These are phyloP conservation scores for Neodiprion lecontei DNA, from an alignment of 1,140 invertebrate species.

Conservation along the genomic window DNA sequence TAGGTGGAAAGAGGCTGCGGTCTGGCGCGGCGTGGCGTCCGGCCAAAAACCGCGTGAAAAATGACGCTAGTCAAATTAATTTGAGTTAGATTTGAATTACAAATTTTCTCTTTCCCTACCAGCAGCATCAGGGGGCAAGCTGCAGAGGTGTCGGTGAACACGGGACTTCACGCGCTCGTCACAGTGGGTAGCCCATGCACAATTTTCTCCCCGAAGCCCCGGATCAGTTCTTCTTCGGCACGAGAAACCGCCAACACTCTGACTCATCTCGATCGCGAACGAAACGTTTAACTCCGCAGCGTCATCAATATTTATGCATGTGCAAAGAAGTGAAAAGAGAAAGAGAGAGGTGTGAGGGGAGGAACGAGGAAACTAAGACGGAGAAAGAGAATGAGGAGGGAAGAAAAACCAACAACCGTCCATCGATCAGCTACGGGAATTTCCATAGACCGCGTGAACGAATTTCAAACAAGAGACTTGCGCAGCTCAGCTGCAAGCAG, in stretches of 20 bases:
- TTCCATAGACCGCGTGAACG: too few species aligned
- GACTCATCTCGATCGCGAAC: neutral
- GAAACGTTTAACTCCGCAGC: neutral
- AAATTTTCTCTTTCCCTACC: slow-evolving; percentile 28
- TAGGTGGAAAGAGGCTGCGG: slow-evolving; percentile 29
- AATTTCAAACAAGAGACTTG: too few species aligned
- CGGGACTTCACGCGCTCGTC: slow-evolving; percentile 29
- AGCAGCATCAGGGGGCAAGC: neutral
- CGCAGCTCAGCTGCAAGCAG: too few species aligned
- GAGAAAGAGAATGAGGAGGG: neutral
- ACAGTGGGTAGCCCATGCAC: slow-evolving; percentile 26
- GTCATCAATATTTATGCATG: neutral
- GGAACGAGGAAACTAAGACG: neutral
- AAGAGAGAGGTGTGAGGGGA: neutral
- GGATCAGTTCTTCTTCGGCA: neutral
- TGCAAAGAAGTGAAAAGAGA: neutral
- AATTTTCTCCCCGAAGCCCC: neutral
- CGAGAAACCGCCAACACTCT: neutral
- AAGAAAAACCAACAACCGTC: neutral
- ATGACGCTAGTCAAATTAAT: slow-evolving; percentile 52
- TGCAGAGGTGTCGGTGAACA: slow-evolving; percentile 31
- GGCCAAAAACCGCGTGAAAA: slow-evolving; percentile 39
- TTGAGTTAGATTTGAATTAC: slow-evolving; percentile 46
- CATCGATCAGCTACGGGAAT: neutral
- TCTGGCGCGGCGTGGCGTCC: slow-evolving; percentile 36